Evolutionary conservation across 2,888 invertebrate genomes (phyloP), one percentile per base, ranked within the genome.

Genomic region (Caenorhabditis japonica): DNA sequence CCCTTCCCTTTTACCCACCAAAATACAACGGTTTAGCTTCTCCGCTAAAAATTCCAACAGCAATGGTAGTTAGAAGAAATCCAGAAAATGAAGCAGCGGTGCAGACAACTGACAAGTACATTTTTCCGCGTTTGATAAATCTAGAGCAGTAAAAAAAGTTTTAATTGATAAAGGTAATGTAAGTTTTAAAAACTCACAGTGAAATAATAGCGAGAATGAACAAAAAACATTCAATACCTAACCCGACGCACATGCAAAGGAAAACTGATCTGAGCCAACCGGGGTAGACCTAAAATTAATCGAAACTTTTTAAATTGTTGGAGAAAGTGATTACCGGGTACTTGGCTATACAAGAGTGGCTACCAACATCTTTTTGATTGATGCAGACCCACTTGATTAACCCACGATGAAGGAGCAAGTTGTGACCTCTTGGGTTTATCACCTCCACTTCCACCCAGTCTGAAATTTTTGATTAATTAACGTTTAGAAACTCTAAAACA

Each of bases 211-310:
- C 43, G 13, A 44, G 43, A 10, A 73, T 43, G 12, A 49, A 38
- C 3, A 60, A 39, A 1, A 73, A 21, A 56, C 55, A 55, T 17
- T 66, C 56, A n/a, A 53, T 21, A 3, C 55, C 66, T 12, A 73
- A 19, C 17, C 66, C 51, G 4, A 60, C 38, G 41, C 73, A 73
- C 60, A 73, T 66, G 33, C 73, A 73, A 3, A 51, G 15, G 15
- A 73, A 73, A 13, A 73, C 73, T 15, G 66, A 73, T 44, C 66
- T 66, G 4, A 73, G 41, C 73, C 73, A 73, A 7, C 73, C 66
- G 3, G 73, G 73, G 21, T 43, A 72, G 0, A 66, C 4, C 72
- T 72, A 41, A 38, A 33, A 7, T 0, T 15, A 41, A 4, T 23
- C 19, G 41, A 21, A n/a, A 3, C 30, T 17, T 39, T 3, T 8